Percentiles rank a stretch among this genome's conserved stretches.
These are phyloP conservation scores for Sciurus vulgaris DNA, from an alignment of 2,797 vertebrate genomes.

Conservation along the genomic window DNA sequence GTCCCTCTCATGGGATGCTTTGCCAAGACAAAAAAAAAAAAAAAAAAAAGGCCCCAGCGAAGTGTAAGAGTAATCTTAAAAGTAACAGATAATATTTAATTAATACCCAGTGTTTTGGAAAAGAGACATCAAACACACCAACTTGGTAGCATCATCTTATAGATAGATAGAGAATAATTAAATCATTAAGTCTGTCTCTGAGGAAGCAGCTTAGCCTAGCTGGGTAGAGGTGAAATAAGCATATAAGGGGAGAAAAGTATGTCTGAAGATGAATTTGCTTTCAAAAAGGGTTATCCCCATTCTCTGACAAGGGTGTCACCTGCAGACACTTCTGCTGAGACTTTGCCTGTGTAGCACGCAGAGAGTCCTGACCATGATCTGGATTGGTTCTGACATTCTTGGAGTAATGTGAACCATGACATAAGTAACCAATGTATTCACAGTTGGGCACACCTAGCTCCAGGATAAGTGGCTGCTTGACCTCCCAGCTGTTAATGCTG, in stretches of 20 bases:
- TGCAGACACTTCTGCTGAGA: not conserved
- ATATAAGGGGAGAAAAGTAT: not conserved
- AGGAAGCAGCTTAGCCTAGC: not conserved
- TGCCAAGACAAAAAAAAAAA: not conserved
- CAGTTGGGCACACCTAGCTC: not conserved
- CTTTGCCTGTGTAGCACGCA: not conserved
- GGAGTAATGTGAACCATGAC: not conserved
- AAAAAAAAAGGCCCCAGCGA: not conserved
- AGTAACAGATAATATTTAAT: constrained; percentile 27
- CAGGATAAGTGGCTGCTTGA: not conserved
- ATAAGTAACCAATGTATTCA: not conserved
- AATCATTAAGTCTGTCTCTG: not conserved
- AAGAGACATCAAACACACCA: not conserved
- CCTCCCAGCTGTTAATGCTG: not conserved
- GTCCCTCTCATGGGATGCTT: not conserved
- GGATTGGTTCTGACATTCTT: not conserved
- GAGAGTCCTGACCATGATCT: not conserved
- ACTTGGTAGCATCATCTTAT: not conserved
- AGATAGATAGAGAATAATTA: not conserved
- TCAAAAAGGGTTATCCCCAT: not conserved
- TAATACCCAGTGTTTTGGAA: not conserved
- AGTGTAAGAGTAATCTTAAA: not conserved
- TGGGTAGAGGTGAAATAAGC: not conserved
- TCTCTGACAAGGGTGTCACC: not conserved
- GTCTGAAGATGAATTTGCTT: not conserved